Evolutionary conservation across 2,113 vertebrate species (phyloP).

Genomic region (Thermophis baileyi): DNA sequence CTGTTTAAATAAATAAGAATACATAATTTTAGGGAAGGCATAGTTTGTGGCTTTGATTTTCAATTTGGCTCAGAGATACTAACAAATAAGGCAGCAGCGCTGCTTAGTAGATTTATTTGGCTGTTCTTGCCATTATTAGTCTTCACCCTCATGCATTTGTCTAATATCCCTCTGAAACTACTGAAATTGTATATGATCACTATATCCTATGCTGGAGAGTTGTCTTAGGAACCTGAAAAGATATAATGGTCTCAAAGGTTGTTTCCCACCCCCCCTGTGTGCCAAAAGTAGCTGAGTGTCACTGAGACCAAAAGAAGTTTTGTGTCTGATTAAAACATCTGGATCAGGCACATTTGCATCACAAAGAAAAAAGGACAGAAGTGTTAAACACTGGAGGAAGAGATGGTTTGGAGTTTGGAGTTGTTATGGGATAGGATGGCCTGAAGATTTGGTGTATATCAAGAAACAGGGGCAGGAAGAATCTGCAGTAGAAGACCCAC

Average conservation of each 20-base stretch:
- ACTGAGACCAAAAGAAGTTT: not conserved
- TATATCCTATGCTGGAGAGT: not conserved
- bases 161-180: not conserved
- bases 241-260: not conserved
- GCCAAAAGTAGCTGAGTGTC: not conserved
- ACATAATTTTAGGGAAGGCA: not conserved
- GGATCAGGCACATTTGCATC: not conserved
- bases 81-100: not conserved
- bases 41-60: conserved; percentile 1
- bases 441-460: not conserved
- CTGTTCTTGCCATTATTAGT: not conserved
- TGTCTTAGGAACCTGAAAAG: not conserved
- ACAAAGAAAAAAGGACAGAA: not conserved
- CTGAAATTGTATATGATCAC: not conserved
- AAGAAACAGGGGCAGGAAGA: not conserved
- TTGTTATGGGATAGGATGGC: not conserved
- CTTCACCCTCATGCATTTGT: not conserved
- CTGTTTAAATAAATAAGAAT: not conserved
- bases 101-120: not conserved
- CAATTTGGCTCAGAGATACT: not conserved
- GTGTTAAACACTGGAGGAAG: not conserved
- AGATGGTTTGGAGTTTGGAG: not conserved
- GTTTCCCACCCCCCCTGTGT: not conserved
- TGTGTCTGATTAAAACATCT: not conserved
- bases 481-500: not conserved